Percentiles rank a stretch among this genome's conserved stretches.
Conservation (phyloP, 2,888 invertebrate species). For the Plebejus anna region DNA sequence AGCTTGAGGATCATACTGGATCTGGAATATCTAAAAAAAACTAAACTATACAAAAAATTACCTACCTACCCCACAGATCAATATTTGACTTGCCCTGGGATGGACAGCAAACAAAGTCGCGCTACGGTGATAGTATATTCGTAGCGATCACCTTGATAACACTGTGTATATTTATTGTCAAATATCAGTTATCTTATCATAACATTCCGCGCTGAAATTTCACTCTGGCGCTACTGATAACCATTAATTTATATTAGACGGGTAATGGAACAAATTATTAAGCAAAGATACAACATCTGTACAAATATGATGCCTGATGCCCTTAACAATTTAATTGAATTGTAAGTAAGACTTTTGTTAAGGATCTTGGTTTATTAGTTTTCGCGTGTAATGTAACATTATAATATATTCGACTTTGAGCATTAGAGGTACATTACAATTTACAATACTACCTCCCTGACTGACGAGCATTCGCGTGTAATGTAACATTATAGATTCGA, state of each 20-base stretch:
- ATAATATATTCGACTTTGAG: too few relatives aligned
- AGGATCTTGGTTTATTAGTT: too few relatives aligned
- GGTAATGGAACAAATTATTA: background rate
- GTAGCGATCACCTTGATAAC: constrained; percentile 24
- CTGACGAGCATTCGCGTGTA: too few relatives aligned
- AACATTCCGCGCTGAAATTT: constrained; percentile 22
- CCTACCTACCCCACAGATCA: background rate
- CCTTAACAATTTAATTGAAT: background rate
- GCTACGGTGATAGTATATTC: background rate
- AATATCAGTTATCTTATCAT: constrained; percentile 31
- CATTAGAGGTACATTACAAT: too few relatives aligned
- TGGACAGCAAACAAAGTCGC: constrained; percentile 30
- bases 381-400: too few relatives aligned
- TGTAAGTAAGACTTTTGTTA: background rate
- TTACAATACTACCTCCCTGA: too few relatives aligned
- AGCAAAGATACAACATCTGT: background rate
- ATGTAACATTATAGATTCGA: too few relatives aligned
- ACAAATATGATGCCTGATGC: background rate
- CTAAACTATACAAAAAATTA: background rate
- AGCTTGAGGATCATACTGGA: too few relatives aligned
- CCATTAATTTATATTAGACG: constrained; percentile 13
- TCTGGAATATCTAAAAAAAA: background rate
- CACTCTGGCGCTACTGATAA: constrained; percentile 24
- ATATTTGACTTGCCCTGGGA: constrained; percentile 28
- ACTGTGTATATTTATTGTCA: constrained; percentile 27